These are phyloP conservation scores for Nemurella pictetii DNA, from an alignment of 2,888 invertebrate genomes.

Conservation along the genomic window DNA sequence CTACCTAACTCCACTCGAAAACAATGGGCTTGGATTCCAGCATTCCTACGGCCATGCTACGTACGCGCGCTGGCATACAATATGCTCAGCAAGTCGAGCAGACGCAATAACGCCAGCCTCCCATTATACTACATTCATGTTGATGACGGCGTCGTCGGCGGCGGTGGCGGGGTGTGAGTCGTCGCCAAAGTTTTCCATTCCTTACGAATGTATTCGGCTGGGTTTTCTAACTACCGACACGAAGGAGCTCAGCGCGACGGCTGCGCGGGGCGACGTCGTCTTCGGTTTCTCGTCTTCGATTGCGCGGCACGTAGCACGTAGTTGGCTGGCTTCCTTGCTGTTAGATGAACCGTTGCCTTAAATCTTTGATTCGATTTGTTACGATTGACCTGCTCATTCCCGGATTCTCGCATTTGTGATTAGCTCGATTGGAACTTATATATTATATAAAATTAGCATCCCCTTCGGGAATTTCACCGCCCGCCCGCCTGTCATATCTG, in stretches of 20 bases:
- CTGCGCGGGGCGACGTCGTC: neutral
- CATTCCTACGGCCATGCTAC: neutral
- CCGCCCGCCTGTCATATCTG: neutral
- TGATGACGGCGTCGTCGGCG: neutral
- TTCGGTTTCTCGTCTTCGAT: neutral
- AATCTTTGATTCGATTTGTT: neutral
- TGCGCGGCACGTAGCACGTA: neutral
- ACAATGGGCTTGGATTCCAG: neutral
- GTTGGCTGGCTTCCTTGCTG: neutral
- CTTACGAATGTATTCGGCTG: neutral
- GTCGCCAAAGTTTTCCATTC: neutral
- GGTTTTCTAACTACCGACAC: neutral
- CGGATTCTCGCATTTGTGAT: neutral
- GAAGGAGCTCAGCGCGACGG: too few relatives aligned
- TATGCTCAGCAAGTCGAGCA: too few relatives aligned
- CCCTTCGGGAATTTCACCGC: neutral
- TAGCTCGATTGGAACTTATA: neutral
- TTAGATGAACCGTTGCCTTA: neutral
- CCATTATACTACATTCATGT: neutral
- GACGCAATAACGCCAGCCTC: neutral
- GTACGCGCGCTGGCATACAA: too few relatives aligned
- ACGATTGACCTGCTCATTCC: neutral
- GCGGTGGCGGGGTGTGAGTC: neutral
- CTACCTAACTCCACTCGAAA: neutral
- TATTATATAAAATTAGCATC: neutral